Percentiles rank a stretch among this genome's conserved stretches.
These are phyloP conservation scores for Drosophila anceps DNA, from an alignment of 2,888 invertebrate genomes.

Conservation along the genomic window DNA sequence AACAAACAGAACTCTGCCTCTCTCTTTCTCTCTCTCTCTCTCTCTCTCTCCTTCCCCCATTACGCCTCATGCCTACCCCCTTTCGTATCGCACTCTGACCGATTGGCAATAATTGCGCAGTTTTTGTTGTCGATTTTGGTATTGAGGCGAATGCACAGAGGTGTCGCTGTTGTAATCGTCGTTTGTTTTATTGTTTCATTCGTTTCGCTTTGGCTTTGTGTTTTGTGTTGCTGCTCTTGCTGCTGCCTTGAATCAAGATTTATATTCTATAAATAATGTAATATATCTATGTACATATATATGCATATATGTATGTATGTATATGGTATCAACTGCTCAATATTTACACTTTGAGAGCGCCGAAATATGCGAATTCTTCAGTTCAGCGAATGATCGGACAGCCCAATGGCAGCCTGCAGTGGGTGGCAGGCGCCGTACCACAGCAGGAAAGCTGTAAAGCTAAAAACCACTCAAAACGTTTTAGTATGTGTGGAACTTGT, in stretches of 20 bases:
- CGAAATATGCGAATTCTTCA: slow-evolving; percentile 39
- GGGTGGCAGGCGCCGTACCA: slow-evolving; percentile 51
- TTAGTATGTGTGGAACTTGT: slow-evolving; percentile 9
- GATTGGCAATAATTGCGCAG: slow-evolving; percentile 71
- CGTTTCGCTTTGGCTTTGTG: slow-evolving; percentile 47
- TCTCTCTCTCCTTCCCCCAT: not conserved
- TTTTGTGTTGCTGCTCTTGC: slow-evolving; percentile 14
- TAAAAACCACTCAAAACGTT: slow-evolving; percentile 7
- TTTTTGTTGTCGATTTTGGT: slow-evolving; percentile 57
- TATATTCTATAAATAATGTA: slow-evolving; percentile 74
- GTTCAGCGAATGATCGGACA: slow-evolving; percentile 36
- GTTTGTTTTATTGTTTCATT: slow-evolving; percentile 56
- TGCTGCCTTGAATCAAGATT: slow-evolving; percentile 66
- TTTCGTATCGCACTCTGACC: slow-evolving; percentile 3
- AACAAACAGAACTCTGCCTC: slow-evolving; percentile 31
- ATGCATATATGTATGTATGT: not conserved
- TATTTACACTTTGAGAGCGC: slow-evolving; percentile 28
- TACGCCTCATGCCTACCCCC: not conserved
- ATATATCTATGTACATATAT: slow-evolving; percentile 1
- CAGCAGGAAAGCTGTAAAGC: slow-evolving; percentile 37
- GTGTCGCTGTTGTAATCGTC: slow-evolving; percentile 70
- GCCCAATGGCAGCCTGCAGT: slow-evolving; percentile 21
- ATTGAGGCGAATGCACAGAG: slow-evolving; percentile 56
- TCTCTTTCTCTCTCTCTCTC: not conserved
- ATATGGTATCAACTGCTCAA: slow-evolving; percentile 19